These are phyloP conservation scores for Mobula birostris DNA, from an alignment of 2,113 vertebrate genomes.

Conservation along the genomic window DNA sequence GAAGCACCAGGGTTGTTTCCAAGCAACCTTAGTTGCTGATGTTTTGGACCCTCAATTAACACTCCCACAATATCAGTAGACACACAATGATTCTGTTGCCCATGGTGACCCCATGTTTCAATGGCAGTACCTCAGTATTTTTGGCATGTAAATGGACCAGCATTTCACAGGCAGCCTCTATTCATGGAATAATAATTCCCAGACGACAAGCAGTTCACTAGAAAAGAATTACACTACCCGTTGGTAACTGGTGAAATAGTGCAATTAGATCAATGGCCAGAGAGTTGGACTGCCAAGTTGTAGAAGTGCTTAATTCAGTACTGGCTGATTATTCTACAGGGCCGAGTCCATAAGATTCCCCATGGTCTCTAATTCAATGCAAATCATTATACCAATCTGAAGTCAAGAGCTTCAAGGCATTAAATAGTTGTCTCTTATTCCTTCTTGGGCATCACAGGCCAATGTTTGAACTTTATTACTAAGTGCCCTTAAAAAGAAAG, in stretches of 20 bases:
- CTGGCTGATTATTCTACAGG: background rate
- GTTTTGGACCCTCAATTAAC: background rate
- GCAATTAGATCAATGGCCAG: background rate
- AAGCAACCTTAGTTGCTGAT: background rate
- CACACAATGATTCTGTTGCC: background rate
- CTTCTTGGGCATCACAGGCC: too few species aligned
- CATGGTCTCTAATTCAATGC: background rate
- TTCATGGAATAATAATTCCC: background rate
- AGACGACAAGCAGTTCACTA: background rate
- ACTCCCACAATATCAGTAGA: background rate
- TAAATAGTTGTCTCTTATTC: background rate
- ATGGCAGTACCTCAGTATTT: background rate
- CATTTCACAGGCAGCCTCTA: background rate
- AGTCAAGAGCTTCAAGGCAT: background rate
- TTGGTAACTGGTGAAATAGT: background rate
- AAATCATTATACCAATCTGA: background rate
- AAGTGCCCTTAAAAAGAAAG: too few species aligned
- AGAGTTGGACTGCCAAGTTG: background rate
- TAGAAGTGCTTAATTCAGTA: background rate
- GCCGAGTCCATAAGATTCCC: background rate
- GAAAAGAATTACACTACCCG: background rate
- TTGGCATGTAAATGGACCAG: background rate
- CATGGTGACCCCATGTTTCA: background rate
- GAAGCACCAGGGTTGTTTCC: background rate
- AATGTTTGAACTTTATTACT: too few species aligned